Conservation (phyloP, 92 coral and sea anemone species). For the Isaurus tuberculatus region DNA sequence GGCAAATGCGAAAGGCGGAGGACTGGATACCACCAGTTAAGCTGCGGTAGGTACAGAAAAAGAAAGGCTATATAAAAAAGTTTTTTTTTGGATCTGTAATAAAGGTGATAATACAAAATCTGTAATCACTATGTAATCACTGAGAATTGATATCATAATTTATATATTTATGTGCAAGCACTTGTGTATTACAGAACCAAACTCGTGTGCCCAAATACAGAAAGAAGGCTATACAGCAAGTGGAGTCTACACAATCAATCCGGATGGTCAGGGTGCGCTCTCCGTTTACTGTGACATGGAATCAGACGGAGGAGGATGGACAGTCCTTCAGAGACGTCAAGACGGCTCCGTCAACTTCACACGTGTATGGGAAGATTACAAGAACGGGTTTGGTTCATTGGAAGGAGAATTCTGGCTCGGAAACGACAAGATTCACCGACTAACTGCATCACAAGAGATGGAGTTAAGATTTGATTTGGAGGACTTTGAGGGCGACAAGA, state of each 20-base stretch:
- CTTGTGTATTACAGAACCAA: background rate
- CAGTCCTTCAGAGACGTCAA: conserved; percentile 8
- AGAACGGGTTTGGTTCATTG: conserved; percentile 2
- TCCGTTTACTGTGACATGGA: conserved; percentile 7
- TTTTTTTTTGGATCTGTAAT: too few species aligned
- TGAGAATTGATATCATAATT: background rate
- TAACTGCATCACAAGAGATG: background rate
- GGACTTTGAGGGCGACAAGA: background rate
- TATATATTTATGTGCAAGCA: background rate
- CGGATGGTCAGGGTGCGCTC: background rate
- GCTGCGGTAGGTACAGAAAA: too few species aligned
- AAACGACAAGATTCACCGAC: conserved; percentile 28
- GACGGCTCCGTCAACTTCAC: conserved; percentile 25
- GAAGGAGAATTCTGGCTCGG: conserved; percentile 24
- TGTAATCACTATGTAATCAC: too few species aligned
- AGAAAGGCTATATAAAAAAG: too few species aligned
- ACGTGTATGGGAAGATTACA: conserved; percentile 16
- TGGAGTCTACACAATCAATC: conserved; percentile 4
- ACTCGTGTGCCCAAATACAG: background rate
- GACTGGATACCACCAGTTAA: too few species aligned
- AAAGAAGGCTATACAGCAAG: background rate
- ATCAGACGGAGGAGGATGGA: conserved; percentile 4
- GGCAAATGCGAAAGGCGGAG: too few species aligned
- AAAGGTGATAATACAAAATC: too few species aligned
- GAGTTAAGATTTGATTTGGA: background rate